Conservation (phyloP, 2,888 invertebrate genomes). For the Agapostemon virescens region DNA sequence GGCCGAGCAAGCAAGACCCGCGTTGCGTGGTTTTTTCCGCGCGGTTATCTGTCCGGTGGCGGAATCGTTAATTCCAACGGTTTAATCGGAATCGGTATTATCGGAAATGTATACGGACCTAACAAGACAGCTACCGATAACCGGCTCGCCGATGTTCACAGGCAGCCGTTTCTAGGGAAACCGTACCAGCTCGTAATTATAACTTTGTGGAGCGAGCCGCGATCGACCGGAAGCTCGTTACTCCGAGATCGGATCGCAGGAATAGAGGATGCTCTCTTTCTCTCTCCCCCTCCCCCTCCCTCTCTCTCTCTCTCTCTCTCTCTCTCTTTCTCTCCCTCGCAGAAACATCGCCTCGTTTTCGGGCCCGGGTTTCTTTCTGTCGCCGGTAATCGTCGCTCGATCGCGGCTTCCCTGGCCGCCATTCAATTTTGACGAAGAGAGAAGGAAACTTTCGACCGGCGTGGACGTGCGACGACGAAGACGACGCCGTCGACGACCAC, state of each 20-base stretch:
- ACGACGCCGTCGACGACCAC: slow-evolving; percentile 33
- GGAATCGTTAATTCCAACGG: slow-evolving; percentile 44
- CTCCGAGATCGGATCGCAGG: slow-evolving; percentile 46
- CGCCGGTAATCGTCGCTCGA: slow-evolving; percentile 22
- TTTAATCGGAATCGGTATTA: slow-evolving; percentile 62
- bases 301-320: too few species aligned
- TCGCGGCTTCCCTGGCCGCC: slow-evolving; percentile 50
- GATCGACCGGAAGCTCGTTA: slow-evolving; percentile 53
- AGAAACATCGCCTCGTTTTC: slow-evolving; percentile 9
- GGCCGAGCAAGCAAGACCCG: neutral
- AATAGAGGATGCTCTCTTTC: slow-evolving; percentile 18
- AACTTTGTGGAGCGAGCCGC: slow-evolving; percentile 28
- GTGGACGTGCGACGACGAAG: slow-evolving; percentile 12
- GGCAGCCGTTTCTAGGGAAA: slow-evolving; percentile 35
- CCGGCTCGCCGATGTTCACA: slow-evolving; percentile 46
- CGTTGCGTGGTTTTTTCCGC: slow-evolving; percentile 16
- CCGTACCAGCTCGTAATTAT: slow-evolving; percentile 54
- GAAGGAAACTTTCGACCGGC: slow-evolving; percentile 51
- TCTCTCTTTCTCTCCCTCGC: too few species aligned
- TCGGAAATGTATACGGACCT: slow-evolving; percentile 52
- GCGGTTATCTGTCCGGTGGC: slow-evolving; percentile 28
- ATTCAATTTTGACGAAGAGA: slow-evolving; percentile 57
- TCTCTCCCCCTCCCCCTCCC: too few species aligned
- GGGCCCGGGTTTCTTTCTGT: slow-evolving; percentile 21
- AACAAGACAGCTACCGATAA: slow-evolving; percentile 57